phyloP scores from a whole-genome alignment of 1,140 invertebrate species.

The Drosophila pandora region DNA sequence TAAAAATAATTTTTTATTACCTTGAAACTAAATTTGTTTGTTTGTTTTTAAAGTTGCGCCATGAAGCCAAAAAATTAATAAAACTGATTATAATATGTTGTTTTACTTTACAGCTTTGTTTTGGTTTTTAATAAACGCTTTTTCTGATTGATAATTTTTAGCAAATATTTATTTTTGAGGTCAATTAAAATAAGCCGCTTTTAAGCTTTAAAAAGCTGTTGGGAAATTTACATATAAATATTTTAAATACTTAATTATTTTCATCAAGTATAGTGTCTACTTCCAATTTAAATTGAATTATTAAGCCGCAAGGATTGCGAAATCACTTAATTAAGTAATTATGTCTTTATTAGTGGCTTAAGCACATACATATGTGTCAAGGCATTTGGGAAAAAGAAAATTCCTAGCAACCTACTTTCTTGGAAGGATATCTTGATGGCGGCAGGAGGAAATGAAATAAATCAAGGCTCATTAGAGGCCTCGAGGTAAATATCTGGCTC shows the following conservation, averaged over 20 bases:
- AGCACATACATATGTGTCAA: slow-evolving; percentile 9
- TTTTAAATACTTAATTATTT: too few species aligned
- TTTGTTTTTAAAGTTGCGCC: background rate
- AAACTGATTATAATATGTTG: too few species aligned
- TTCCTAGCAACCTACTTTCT: slow-evolving; percentile 27
- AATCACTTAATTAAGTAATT: slow-evolving; percentile 69
- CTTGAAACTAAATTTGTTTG: background rate
- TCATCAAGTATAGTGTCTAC: too few species aligned
- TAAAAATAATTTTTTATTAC: background rate
- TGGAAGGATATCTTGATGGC: slow-evolving; percentile 51
- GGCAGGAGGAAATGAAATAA: slow-evolving; percentile 74
- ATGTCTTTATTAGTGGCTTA: slow-evolving; percentile 58
- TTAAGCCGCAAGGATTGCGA: background rate
- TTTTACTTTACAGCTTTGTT: background rate
- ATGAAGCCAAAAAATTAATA: too few species aligned
- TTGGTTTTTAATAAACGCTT: background rate
- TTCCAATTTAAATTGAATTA: slow-evolving; percentile 4
- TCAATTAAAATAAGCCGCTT: too few species aligned
- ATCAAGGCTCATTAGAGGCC: slow-evolving; percentile 76
- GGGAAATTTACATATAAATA: too few species aligned
- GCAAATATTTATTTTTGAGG: background rate
- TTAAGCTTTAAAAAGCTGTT: too few species aligned
- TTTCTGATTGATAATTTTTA: background rate
- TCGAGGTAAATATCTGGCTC: slow-evolving; percentile 41
- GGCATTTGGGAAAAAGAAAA: slow-evolving; percentile 7